Conservation (phyloP, 1,140 invertebrate genomes). For the Microplitis mediator region DNA sequence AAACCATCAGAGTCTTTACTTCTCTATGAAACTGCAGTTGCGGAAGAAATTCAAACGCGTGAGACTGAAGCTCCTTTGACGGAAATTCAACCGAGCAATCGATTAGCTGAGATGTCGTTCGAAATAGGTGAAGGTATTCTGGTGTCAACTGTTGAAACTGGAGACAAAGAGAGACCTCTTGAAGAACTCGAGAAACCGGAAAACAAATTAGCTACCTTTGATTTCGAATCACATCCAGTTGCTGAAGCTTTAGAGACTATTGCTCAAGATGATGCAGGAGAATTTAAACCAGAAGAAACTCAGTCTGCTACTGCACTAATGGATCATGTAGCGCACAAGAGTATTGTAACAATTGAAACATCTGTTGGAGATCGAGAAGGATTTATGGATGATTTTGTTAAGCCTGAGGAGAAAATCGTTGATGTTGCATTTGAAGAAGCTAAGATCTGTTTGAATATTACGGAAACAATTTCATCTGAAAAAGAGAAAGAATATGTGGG, state of each 20-base stretch:
- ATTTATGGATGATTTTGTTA: constrained; percentile 50
- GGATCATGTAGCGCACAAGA: constrained; percentile 57
- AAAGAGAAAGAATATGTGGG: constrained; percentile 56
- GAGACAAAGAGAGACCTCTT: constrained; percentile 61
- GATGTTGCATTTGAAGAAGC: constrained; percentile 56
- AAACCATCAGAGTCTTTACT: constrained; percentile 56
- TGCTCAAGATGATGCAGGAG: constrained; percentile 47
- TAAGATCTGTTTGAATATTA: constrained; percentile 53
- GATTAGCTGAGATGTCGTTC: constrained; percentile 57
- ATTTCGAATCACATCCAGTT: constrained; percentile 53
- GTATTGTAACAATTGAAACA: constrained; percentile 58
- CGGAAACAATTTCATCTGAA: constrained; percentile 55
- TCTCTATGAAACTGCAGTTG: constrained; percentile 57
- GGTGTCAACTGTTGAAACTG: constrained; percentile 61
- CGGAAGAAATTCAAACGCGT: constrained; percentile 55
- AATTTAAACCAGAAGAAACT: constrained; percentile 43
- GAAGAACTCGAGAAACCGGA: constrained; percentile 45
- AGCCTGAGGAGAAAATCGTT: constrained; percentile 56
- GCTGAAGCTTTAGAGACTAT: constrained; percentile 57
- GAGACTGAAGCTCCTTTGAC: constrained; percentile 64
- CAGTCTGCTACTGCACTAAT: constrained; percentile 48
- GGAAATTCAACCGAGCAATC: constrained; percentile 48
- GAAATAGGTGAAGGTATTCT: constrained; percentile 60
- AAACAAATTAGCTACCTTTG: constrained; percentile 53
- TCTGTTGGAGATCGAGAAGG: constrained; percentile 50